phyloP scores from a whole-genome alignment of 2,888 invertebrate species.

The Melitaea athalia region DNA sequence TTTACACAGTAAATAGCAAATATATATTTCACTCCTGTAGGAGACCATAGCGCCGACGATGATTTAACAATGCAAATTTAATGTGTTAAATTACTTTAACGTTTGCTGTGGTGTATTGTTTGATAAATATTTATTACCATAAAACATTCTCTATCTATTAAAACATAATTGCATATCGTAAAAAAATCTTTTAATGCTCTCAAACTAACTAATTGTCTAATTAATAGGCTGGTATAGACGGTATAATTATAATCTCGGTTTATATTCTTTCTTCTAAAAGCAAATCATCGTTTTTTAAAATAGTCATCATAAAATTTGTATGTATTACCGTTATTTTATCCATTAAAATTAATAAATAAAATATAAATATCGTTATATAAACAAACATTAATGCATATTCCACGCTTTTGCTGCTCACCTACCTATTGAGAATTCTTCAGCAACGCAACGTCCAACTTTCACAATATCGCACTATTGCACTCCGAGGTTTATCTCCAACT shows the following conservation, averaged over 20 bases:
- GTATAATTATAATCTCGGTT: too few relatives aligned
- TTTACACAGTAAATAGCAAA: conserved; percentile 71
- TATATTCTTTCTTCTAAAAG: too few relatives aligned
- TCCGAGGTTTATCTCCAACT: conserved; percentile 58
- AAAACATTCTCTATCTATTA: not conserved
- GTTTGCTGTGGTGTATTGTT: not conserved
- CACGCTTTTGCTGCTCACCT: conserved; percentile 51
- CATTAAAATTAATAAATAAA: not conserved
- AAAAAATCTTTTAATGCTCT: too few relatives aligned
- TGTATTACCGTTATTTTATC: too few relatives aligned
- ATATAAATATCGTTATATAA: not conserved
- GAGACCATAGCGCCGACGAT: conserved; percentile 27
- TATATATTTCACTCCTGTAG: conserved; percentile 39
- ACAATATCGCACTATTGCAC: conserved; percentile 59
- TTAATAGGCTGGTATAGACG: too few relatives aligned
- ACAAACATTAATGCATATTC: conserved; percentile 2
- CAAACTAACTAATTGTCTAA: too few relatives aligned
- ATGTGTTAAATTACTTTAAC: conserved; percentile 28
- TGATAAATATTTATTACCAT: not conserved
- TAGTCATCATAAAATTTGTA: too few relatives aligned
- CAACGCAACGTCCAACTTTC: conserved; percentile 54
- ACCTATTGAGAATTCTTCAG: conserved; percentile 51
- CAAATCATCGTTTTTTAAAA: too few relatives aligned
- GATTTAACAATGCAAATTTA: conserved; percentile 18
- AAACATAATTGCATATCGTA: too few relatives aligned